Conservation (phyloP, 2,113 vertebrate species). For the Chloebia gouldiae region DNA sequence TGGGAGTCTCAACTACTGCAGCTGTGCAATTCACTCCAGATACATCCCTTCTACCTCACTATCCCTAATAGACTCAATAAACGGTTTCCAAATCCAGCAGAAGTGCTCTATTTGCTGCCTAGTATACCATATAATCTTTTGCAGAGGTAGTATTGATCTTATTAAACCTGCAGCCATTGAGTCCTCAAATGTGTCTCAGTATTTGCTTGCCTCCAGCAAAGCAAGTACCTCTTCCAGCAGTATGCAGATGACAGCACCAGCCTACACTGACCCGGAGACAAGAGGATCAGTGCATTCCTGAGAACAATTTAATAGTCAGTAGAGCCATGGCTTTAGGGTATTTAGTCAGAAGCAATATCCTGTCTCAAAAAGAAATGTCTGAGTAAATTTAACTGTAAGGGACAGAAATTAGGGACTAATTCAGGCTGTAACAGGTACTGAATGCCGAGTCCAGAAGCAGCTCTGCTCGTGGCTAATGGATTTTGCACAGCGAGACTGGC, state of each 20-base stretch:
- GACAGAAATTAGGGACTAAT: slow-evolving; percentile 46
- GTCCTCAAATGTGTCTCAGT: slow-evolving; percentile 37
- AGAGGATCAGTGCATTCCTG: not conserved
- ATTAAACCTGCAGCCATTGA: slow-evolving; percentile 66
- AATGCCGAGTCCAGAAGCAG: not conserved
- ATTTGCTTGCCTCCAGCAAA: slow-evolving; percentile 33
- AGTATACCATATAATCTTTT: slow-evolving; percentile 78
- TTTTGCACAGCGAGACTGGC: slow-evolving; percentile 1
- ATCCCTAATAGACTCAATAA: slow-evolving; percentile 71
- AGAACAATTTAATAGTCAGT: not conserved
- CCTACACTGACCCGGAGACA: not conserved
- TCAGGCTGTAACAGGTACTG: slow-evolving; percentile 6
- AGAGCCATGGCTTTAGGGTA: not conserved
- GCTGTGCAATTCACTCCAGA: not conserved
- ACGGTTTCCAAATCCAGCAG: slow-evolving; percentile 72
- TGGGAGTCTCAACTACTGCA: not conserved
- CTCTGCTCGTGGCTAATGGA: slow-evolving; percentile 18
- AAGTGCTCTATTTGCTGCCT: slow-evolving; percentile 81
- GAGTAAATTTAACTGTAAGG: slow-evolving; percentile 26
- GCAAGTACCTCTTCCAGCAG: not conserved
- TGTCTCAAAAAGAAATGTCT: not conserved
- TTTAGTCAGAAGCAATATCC: slow-evolving; percentile 27
- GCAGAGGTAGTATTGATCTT: slow-evolving; percentile 78
- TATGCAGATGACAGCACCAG: not conserved
- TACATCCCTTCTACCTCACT: slow-evolving; percentile 47